A percentile compares a stretch with the other conserved stretches of the same genome.
Evolutionary conservation across 1,140 invertebrate genomes (phyloP).

Genomic region (Brachionus plicatilis): DNA sequence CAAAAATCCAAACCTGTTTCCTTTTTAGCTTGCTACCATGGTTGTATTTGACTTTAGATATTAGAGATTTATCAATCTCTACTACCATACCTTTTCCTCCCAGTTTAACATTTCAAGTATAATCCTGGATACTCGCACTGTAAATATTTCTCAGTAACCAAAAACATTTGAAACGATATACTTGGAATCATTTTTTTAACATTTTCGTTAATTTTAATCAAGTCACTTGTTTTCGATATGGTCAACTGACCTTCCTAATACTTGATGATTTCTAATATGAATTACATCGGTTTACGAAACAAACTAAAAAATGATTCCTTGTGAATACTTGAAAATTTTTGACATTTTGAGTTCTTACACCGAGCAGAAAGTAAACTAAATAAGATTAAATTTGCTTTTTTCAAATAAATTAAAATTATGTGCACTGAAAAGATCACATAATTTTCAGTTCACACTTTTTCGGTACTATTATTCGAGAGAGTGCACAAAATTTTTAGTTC

Average conservation of each 20-base stretch:
- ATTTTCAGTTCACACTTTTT: too few species aligned
- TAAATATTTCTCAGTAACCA: background rate
- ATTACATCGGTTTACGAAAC: background rate
- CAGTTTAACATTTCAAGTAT: background rate
- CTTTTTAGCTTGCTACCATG: background rate
- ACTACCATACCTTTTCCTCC: background rate
- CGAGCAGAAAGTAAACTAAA: slow-evolving; percentile 8
- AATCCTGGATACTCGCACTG: background rate
- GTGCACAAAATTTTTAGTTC: too few species aligned
- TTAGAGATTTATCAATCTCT: background rate
- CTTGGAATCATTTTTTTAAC: background rate
- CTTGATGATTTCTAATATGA: background rate
- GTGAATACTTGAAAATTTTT: background rate
- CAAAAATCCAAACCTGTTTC: background rate
- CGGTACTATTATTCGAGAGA: too few species aligned
- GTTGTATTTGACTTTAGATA: background rate
- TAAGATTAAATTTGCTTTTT: too few species aligned
- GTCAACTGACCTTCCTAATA: background rate
- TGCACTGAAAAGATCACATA: too few species aligned
- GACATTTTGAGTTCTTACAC: background rate
- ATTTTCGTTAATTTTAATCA: background rate
- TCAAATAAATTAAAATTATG: too few species aligned
- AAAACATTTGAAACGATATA: background rate
- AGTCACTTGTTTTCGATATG: background rate
- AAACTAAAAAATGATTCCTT: background rate